Evolutionary conservation across 2,797 vertebrate species (phyloP), one percentile per base, ranked within the genome.

Genomic region (Gymnocypris eckloni): DNA sequence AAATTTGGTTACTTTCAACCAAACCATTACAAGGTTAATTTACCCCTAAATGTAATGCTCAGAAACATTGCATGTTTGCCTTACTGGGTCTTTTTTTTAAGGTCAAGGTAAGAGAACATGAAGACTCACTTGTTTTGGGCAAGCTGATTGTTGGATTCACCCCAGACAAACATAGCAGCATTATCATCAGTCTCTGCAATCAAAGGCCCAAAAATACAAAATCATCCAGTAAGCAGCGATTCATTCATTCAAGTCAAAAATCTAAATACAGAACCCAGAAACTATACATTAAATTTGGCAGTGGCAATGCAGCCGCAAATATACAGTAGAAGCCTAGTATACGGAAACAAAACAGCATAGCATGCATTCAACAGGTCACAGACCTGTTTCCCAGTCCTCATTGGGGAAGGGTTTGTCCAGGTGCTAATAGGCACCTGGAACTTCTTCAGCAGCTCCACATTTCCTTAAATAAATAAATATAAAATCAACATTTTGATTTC

Each of bases 311-410:
- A 15, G 16, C 28, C 48, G 28, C 15, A 28, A 33, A 56, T 25
- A 15, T 18, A 20, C 10, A 59, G 18, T 1, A 56, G 33, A 20
- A 28, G 6, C 66, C 2, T 59, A 77, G 12, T 4, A 25, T 2
- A 6, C 0, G 2, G 61, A n/a, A 39, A 8, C 16, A 33, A 59
- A 73, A 1, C 1, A 28, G 4, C 25, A 16, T 41, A 25, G 52
- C 11, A 41, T 11, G 2, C 15, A 71, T 25, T 70, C 16, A 59
- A 12, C 72, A 41, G 28, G 11, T 73, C 72, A 86, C 89, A n/a
- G 39, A 97, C 96, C 96, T 89, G 93, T 70, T 48, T 97, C 96
- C 96, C 97, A 97, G 82, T 97, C 95, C 86, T 97, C 97, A 9
- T 93, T 92, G 2, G 88, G 92, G 92, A 88, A 15, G 95, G 92